Evolutionary conservation across 1,140 invertebrate species (phyloP).

Genomic region (Andrena cerasifolii): DNA sequence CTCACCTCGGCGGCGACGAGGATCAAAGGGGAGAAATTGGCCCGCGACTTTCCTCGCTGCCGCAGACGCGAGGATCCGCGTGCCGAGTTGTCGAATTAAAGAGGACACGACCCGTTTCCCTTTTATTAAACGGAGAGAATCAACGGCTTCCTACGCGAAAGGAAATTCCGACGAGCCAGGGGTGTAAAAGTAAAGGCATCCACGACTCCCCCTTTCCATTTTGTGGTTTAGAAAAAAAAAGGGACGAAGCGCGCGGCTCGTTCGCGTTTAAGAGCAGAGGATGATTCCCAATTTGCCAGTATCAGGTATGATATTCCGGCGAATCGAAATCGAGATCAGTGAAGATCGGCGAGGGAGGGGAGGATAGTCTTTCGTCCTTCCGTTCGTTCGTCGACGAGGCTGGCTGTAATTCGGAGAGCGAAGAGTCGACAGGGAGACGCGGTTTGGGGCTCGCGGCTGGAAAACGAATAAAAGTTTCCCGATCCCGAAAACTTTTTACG

Average conservation of each 20-base stretch:
- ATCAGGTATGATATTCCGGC: slow-evolving; percentile 53
- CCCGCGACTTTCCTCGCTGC: slow-evolving; percentile 8
- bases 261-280: slow-evolving; percentile 31
- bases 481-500: slow-evolving; percentile 74
- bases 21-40: slow-evolving; percentile 25
- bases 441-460: slow-evolving; percentile 14
- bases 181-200: no score
- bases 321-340: slow-evolving; percentile 50
- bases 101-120: neutral
- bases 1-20: neutral
- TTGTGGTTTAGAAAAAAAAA: no score
- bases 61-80: neutral
- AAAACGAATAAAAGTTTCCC: slow-evolving; percentile 76
- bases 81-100: neutral
- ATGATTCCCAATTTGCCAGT: slow-evolving; percentile 56
- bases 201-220: no score
- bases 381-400: neutral
- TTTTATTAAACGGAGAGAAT: no score
- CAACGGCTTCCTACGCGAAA: no score
- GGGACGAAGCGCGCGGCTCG: neutral
- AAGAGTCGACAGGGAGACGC: neutral
- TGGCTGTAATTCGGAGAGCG: neutral
- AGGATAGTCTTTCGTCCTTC: slow-evolving; percentile 7
- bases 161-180: no score
- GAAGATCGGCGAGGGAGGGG: slow-evolving; percentile 28